Base-by-base conservation (phyloP, 1,140 invertebrate species). In the Neodiprion fabricii region DNA sequence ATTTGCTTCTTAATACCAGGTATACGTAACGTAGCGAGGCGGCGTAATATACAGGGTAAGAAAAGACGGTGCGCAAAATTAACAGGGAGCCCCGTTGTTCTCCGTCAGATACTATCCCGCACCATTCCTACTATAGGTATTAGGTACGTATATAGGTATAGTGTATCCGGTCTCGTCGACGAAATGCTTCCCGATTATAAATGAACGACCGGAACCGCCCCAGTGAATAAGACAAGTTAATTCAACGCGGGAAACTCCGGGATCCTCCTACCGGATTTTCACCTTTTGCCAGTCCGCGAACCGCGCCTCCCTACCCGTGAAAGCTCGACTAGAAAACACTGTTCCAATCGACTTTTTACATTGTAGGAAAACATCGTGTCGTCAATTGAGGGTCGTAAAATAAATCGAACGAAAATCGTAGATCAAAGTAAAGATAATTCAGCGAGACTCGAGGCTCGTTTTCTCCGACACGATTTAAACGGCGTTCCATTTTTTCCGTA, bases 131-230 rank as follows among this genome's bases (percentile, higher is more conserved):
- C 28, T 40, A 5, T 40, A 40, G 28, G 28, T 40, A 40, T 61
- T 61, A 61, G 11, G 7, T 5, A 61, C 53, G 53, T 61, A 61
- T 61, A 61, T 12, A 61, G 5, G n/a, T 61, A 61, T 17, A 12
- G 53, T 17, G 9, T 5, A 61, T 17, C 53, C 8, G 53, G 53
- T 61, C 28, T 40, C 28, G 28, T 61, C 53, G 53, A 61, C 53
- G n/a, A 61, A 40, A 61, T 61, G 53, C 11, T 61, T 61, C n/a
- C 53, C 53, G 53, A 61, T 61, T 61, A 61, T 61, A 61, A 61
- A 61, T 61, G 53, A 61, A 61, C 53, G 53, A 61, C 11, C 53
- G 53, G 53, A 61, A 61, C 11, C 53, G 53, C 53, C 53, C 53
- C 53, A 17, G 53, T 61, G n/a, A 17, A 61, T 17, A 17, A 61